These are phyloP conservation scores for Pogona vitticeps DNA, from an alignment of 2,113 vertebrate species.

Conservation along the genomic window DNA sequence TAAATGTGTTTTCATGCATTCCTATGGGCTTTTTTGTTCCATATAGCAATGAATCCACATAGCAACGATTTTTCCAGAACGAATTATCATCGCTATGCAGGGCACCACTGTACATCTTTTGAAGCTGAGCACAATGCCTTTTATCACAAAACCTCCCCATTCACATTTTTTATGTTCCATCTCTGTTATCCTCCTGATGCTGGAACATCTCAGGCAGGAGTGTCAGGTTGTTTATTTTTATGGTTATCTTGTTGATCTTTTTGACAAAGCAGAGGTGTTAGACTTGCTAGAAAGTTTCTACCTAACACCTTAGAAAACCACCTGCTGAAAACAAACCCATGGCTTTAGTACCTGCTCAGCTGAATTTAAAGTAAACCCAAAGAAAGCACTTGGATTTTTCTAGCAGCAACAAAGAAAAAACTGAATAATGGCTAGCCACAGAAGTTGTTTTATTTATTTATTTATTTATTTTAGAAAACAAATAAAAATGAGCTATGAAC, in stretches of 20 bases:
- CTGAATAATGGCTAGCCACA: neutral
- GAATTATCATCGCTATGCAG: too few species aligned
- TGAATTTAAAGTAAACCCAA: neutral
- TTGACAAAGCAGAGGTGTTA: constrained; percentile 13
- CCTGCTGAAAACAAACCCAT: constrained; percentile 23
- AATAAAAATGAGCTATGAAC: neutral
- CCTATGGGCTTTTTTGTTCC: too few species aligned
- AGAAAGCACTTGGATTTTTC: neutral
- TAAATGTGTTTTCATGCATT: too few species aligned
- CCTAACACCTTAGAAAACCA: neutral
- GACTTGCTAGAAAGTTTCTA: constrained; percentile 23
- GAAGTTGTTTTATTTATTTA: neutral
- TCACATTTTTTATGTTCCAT: constrained; percentile 2
- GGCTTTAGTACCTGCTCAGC: neutral
- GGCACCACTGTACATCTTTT: too few species aligned
- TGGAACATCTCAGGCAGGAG: neutral
- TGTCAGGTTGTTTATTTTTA: constrained; percentile 23
- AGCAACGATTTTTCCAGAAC: too few species aligned
- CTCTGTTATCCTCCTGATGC: neutral
- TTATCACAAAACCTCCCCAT: neutral
- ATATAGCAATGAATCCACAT: too few species aligned
- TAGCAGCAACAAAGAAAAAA: neutral
- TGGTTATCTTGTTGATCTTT: constrained; percentile 23
- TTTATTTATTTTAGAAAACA: neutral
- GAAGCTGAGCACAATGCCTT: neutral